Percentiles rank a stretch among this genome's conserved stretches.
These are phyloP conservation scores for Trypoxylon attenuatum DNA, from an alignment of 2,888 invertebrate genomes.

Conservation along the genomic window DNA sequence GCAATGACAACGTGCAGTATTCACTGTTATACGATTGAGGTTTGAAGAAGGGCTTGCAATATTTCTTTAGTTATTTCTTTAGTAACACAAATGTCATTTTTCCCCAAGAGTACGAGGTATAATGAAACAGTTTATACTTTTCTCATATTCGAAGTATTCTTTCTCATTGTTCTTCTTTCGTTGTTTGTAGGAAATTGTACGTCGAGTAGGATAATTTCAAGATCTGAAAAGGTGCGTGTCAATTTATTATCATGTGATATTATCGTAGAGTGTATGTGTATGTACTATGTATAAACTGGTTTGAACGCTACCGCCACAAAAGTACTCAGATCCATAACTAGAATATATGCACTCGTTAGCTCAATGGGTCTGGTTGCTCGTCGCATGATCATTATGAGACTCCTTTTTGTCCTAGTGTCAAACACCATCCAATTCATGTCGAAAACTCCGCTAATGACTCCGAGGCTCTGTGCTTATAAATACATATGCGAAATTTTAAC, in stretches of 20 bases:
- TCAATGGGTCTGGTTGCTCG: slow-evolving; percentile 39
- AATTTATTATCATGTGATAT: too few species aligned
- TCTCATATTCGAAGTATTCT: too few species aligned
- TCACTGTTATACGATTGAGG: too few species aligned
- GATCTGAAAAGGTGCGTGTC: slow-evolving; percentile 47
- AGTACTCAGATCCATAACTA: slow-evolving; percentile 44
- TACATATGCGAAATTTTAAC: not conserved
- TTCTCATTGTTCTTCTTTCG: slow-evolving; percentile 2
- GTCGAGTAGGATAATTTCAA: slow-evolving; percentile 52
- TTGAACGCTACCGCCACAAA: slow-evolving; percentile 49
- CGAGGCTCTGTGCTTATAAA: slow-evolving; percentile 36
- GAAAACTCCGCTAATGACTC: slow-evolving; percentile 35
- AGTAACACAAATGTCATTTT: too few species aligned
- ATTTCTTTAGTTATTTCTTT: too few species aligned
- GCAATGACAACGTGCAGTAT: too few species aligned
- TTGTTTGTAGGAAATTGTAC: slow-evolving; percentile 46
- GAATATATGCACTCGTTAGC: slow-evolving; percentile 36
- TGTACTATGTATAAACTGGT: too few species aligned
- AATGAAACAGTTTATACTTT: too few species aligned
- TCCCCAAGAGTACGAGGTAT: too few species aligned
- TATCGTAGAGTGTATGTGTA: too few species aligned
- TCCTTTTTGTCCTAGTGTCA: slow-evolving; percentile 7
- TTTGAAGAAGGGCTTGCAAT: too few species aligned
- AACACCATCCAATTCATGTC: slow-evolving; percentile 44
- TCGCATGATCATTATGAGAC: slow-evolving; percentile 34